phyloP scores from a whole-genome alignment of 2,888 invertebrate species.

The Diadromus collaris region DNA sequence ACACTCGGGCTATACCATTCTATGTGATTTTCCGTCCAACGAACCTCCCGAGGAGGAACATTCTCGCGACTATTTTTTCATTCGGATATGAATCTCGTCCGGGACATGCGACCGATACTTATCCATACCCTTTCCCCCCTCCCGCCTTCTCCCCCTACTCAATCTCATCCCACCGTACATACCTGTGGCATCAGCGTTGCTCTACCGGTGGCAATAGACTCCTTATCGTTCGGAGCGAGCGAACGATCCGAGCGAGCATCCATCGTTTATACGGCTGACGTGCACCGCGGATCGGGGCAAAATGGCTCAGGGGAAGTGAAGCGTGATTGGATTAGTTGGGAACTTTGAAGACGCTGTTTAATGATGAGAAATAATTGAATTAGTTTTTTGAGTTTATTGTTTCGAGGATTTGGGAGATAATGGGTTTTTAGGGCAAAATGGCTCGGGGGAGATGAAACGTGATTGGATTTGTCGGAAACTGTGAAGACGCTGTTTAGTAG shows the following conservation, averaged over 20 bases:
- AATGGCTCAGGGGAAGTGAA: not conserved
- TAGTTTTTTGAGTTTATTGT: not conserved
- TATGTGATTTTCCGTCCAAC: constrained; percentile 63
- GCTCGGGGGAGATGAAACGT: not conserved
- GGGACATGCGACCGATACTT: constrained; percentile 49
- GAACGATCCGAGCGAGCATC: not conserved
- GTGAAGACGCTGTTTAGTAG: too few relatives aligned
- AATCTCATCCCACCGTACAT: constrained; percentile 5
- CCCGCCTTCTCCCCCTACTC: not conserved
- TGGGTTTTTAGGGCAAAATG: too few relatives aligned
- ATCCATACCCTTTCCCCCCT: constrained; percentile 19
- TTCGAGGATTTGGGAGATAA: not conserved
- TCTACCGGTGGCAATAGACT: constrained; percentile 19
- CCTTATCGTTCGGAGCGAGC: constrained; percentile 35
- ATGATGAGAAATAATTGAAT: too few relatives aligned
- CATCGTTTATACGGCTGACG: not conserved
- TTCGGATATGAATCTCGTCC: constrained; percentile 50
- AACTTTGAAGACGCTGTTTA: too few relatives aligned
- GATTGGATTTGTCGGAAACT: not conserved
- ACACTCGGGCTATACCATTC: constrained; percentile 33
- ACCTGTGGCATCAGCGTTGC: not conserved
- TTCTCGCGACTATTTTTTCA: constrained; percentile 48
- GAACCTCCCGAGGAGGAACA: constrained; percentile 55
- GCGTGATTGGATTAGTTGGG: not conserved
- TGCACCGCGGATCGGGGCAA: not conserved